Evolutionary conservation across 2,888 invertebrate species (phyloP).

Genomic region (Platerodrilus igneus): DNA sequence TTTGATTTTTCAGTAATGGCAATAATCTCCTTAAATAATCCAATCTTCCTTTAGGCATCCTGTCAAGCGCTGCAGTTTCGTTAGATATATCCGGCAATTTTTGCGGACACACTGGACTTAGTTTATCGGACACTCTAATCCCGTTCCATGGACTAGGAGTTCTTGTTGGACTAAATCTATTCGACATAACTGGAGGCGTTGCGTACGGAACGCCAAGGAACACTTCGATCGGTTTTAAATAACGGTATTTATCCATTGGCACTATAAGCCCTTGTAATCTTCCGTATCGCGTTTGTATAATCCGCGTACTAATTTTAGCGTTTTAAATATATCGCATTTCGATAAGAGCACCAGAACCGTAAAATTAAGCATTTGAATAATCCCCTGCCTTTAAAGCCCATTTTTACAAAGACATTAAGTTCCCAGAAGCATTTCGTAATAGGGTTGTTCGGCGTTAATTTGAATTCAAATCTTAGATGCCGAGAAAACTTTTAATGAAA

Average conservation of each 20-base stretch:
- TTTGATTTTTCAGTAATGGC: constrained; percentile 84
- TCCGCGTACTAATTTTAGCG: constrained; percentile 72
- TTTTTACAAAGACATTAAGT: constrained; percentile 16
- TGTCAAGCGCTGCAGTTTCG: constrained; percentile 76
- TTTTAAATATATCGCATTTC: constrained; percentile 48
- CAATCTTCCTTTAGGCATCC: constrained; percentile 86
- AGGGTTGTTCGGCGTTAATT: constrained; percentile 28
- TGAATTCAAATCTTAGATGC: constrained; percentile 34
- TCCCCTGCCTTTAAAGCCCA: constrained; percentile 25
- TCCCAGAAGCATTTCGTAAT: constrained; percentile 13
- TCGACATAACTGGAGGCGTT: constrained; percentile 76
- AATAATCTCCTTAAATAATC: constrained; percentile 83
- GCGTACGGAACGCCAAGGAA: constrained; percentile 86
- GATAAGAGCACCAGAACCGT: constrained; percentile 28
- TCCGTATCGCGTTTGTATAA: constrained; percentile 81
- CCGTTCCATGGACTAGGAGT: constrained; percentile 91
- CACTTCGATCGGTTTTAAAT: constrained; percentile 64
- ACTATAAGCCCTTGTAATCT: constrained; percentile 77
- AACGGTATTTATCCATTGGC: constrained; percentile 72
- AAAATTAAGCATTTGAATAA: constrained; percentile 34
- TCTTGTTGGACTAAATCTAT: constrained; percentile 87
- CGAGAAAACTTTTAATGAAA: constrained; percentile 36
- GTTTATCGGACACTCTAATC: constrained; percentile 71
- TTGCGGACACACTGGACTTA: constrained; percentile 90
- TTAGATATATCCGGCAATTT: constrained; percentile 79